A percentile compares a stretch with the other conserved stretches of the same genome.
Conservation (phyloP, 2,888 invertebrate genomes). For the Adela reaumurella region DNA sequence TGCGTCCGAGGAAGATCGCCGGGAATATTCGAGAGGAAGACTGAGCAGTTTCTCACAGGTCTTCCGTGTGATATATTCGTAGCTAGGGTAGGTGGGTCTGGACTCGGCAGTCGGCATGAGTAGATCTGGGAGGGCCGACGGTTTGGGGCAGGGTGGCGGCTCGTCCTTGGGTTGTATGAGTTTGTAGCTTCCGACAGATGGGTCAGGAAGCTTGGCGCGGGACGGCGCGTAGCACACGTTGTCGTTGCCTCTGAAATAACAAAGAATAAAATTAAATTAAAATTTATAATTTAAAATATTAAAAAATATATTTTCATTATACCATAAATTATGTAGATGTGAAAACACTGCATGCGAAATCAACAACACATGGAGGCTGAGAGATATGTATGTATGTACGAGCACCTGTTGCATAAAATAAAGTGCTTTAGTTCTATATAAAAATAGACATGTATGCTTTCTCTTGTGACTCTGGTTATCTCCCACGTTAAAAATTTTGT, state of each 20-base stretch:
- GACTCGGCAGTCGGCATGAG: not conserved
- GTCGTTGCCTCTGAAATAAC: not conserved
- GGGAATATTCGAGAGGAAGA: not conserved
- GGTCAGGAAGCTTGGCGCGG: not conserved
- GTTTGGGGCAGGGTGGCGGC: not conserved
- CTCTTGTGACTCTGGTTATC: too few species aligned
- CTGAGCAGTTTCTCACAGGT: not conserved
- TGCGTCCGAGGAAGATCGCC: not conserved
- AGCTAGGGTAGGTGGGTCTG: not conserved
- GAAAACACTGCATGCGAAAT: too few species aligned
- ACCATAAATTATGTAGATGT: too few species aligned
- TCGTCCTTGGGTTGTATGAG: slow-evolving; percentile 1
- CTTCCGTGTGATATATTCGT: not conserved
- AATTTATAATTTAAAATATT: too few species aligned
- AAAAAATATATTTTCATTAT: too few species aligned
- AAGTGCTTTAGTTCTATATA: too few species aligned
- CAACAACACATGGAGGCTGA: too few species aligned
- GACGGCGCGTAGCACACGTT: not conserved
- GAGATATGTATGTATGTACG: too few species aligned
- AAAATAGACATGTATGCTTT: too few species aligned
- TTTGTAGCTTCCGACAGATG: not conserved
- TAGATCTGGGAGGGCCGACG: not conserved
- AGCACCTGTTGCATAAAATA: too few species aligned
- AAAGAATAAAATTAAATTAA: not conserved
- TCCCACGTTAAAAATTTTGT: too few species aligned